phyloP scores from a whole-genome alignment of 53 echinoderm and acorn worm genomes.

The Stichopus horrens region DNA sequence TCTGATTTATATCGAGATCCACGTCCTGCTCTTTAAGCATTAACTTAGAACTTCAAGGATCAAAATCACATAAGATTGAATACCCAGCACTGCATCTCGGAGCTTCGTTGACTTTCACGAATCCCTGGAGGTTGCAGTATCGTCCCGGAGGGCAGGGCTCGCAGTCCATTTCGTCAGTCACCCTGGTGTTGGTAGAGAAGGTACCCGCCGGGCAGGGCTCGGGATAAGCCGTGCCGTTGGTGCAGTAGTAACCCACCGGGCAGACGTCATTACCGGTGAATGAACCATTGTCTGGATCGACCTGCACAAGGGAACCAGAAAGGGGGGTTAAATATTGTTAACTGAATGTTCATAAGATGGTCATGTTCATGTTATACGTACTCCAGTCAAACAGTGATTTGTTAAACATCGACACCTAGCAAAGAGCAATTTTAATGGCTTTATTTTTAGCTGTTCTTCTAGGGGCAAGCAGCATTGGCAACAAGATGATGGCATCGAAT shows the following conservation, averaged over 20 bases:
- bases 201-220: slow-evolving; percentile 97
- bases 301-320: slow-evolving; percentile 44
- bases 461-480: too few relatives aligned
- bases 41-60: too few relatives aligned
- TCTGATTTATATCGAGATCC: too few relatives aligned
- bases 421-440: too few relatives aligned
- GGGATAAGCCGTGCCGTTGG: slow-evolving; percentile 94
- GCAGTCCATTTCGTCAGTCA: slow-evolving; percentile 72
- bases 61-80: neutral
- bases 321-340: neutral
- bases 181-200: slow-evolving; percentile 82
- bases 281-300: slow-evolving; percentile 69
- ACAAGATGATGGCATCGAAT: too few relatives aligned
- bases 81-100: slow-evolving; percentile 87
- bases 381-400: too few relatives aligned
- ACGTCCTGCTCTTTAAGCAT: too few relatives aligned
- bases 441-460: too few relatives aligned
- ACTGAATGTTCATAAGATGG: neutral
- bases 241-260: slow-evolving; percentile 90
- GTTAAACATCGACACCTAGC: too few relatives aligned
- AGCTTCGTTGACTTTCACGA: slow-evolving; percentile 87
- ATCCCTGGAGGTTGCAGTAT: slow-evolving; percentile 92
- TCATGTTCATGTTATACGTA: too few relatives aligned
- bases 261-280: slow-evolving; percentile 98
- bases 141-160: slow-evolving; percentile 86